Evolutionary conservation across 2,797 vertebrate species (phyloP).

Genomic region (Paramormyrops hopkinsi): DNA sequence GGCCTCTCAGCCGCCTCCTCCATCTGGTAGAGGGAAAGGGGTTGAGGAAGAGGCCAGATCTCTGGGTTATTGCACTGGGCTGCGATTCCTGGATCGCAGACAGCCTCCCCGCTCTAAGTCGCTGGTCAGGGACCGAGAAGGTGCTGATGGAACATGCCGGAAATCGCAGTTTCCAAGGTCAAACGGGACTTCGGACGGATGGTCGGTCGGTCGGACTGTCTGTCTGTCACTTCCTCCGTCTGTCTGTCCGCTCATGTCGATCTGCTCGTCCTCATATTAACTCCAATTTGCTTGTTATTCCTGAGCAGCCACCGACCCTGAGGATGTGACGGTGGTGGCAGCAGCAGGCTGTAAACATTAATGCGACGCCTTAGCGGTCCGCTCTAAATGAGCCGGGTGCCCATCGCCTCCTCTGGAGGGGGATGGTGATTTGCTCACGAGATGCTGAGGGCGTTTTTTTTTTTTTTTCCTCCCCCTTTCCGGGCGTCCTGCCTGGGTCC

Average conservation of each 20-base stretch:
- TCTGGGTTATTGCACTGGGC: slow-evolving; percentile 22
- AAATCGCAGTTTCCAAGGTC: slow-evolving; percentile 7
- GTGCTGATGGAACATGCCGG: background rate
- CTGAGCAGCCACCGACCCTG: background rate
- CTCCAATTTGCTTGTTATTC: background rate
- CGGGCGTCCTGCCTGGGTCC: slow-evolving; percentile 50
- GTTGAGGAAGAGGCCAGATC: slow-evolving; percentile 31
- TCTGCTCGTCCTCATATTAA: background rate
- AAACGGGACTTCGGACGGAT: background rate
- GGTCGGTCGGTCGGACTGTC: background rate
- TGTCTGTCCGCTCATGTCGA: background rate
- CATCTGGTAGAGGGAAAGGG: slow-evolving; percentile 62
- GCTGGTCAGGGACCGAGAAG: slow-evolving; percentile 32
- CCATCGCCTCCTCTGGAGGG: background rate
- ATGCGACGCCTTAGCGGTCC: background rate
- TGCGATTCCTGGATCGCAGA: slow-evolving; percentile 35
- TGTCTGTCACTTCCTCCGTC: background rate
- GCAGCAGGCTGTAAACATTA: background rate
- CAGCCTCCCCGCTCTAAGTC: slow-evolving; percentile 34
- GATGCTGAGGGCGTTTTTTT: background rate
- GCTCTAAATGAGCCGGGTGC: background rate
- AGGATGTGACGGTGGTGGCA: background rate
- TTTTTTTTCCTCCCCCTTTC: background rate
- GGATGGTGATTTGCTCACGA: background rate
- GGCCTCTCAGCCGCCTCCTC: slow-evolving; percentile 64